phyloP scores from a whole-genome alignment of 2,888 invertebrate species.

The Eristalis tenax region DNA sequence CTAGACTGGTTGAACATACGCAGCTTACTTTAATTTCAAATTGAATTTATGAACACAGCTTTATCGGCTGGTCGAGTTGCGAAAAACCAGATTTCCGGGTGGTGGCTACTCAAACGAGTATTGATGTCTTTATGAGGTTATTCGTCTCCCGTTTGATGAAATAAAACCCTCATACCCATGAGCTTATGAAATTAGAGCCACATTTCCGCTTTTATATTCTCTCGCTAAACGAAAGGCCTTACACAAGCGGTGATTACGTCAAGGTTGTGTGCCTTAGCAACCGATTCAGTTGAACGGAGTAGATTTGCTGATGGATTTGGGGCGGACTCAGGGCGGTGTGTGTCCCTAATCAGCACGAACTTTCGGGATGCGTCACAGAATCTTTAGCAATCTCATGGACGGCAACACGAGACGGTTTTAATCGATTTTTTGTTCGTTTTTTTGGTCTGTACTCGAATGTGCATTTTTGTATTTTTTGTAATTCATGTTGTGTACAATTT shows the following conservation, averaged over 20 bases:
- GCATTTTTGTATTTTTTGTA: neutral
- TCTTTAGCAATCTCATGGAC: neutral
- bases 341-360: neutral
- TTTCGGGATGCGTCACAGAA: neutral
- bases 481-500: constrained; percentile 20
- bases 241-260: neutral
- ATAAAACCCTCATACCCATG: neutral
- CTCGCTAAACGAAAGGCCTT: neutral
- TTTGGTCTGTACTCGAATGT: neutral
- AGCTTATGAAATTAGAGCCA: neutral
- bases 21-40: neutral
- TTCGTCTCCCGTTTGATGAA: neutral
- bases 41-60: neutral
- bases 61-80: neutral
- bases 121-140: neutral
- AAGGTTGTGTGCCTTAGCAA: neutral
- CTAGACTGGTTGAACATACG: neutral
- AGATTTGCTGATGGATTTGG: neutral
- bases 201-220: neutral
- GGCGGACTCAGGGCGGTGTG: too few relatives aligned
- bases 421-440: neutral
- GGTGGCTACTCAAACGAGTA: neutral
- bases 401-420: neutral
- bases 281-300: neutral
- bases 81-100: neutral